Evolutionary conservation across 2,888 invertebrate genomes (phyloP).

Genomic region (Agonum fuliginosum): DNA sequence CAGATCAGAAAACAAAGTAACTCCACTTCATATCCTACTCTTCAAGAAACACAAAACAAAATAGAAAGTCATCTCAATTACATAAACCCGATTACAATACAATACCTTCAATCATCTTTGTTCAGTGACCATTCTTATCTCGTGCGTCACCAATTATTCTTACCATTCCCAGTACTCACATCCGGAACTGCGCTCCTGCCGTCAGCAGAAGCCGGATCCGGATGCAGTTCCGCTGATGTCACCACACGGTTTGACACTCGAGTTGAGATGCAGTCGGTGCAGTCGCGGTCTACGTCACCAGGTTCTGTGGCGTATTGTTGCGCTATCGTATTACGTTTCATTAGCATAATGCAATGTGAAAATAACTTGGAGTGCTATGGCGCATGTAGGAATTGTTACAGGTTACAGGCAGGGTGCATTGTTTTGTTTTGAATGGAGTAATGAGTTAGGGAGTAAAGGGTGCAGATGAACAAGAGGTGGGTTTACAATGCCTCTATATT

Average conservation of each 20-base stretch:
- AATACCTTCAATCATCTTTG: constrained; percentile 2
- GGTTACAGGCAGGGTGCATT: background rate
- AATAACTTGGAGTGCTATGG: constrained; percentile 3
- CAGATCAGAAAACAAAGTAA: too few relatives aligned
- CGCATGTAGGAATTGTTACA: background rate
- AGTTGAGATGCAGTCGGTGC: constrained; percentile 33
- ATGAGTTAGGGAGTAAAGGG: too few relatives aligned
- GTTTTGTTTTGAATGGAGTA: too few relatives aligned
- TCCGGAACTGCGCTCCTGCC: constrained; percentile 21
- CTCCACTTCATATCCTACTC: too few relatives aligned
- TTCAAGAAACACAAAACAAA: too few relatives aligned
- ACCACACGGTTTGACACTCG: constrained; percentile 41
- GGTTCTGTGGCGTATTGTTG: background rate
- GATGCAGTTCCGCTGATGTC: constrained; percentile 52
- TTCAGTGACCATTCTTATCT: background rate
- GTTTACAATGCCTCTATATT: too few relatives aligned
- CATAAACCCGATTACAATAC: constrained; percentile 11
- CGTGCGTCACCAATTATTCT: constrained; percentile 1
- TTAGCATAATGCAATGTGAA: constrained; percentile 29
- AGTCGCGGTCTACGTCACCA: background rate
- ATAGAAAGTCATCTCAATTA: constrained; percentile 8
- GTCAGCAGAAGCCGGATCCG: constrained; percentile 45
- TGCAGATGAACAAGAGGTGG: too few relatives aligned
- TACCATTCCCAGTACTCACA: background rate
- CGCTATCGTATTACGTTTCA: constrained; percentile 37